Evolutionary conservation across 2,797 vertebrate genomes (phyloP).

Genomic region (Sylvilagus floridanus): DNA sequence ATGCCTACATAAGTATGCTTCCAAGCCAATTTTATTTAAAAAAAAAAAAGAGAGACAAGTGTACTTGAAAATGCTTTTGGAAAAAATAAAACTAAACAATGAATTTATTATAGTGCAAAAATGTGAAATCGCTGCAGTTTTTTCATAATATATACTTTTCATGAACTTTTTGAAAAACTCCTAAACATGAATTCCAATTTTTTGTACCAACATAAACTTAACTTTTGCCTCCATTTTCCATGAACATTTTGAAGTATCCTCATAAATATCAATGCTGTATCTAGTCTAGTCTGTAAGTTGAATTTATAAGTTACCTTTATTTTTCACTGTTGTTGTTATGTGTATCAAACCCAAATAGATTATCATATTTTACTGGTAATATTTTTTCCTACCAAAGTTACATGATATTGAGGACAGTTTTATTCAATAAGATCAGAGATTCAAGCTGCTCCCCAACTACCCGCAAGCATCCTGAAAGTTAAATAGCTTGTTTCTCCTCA

Average conservation of each 20-base stretch:
- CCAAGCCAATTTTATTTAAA: background rate
- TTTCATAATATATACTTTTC: too few species aligned
- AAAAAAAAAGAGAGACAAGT: background rate
- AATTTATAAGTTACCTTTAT: background rate
- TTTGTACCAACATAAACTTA: too few species aligned
- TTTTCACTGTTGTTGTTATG: background rate
- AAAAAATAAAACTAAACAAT: too few species aligned
- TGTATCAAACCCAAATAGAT: background rate
- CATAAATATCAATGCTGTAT: background rate
- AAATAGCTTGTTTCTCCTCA: constrained; percentile 88
- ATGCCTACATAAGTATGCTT: background rate
- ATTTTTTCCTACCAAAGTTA: constrained; percentile 47
- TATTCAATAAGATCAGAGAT: constrained; percentile 58
- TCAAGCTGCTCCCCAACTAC: constrained; percentile 73
- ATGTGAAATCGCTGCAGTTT: too few species aligned
- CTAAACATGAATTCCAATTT: too few species aligned
- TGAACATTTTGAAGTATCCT: too few species aligned
- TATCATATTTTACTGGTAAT: background rate
- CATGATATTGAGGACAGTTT: constrained; percentile 55
- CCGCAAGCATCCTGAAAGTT: constrained; percentile 86
- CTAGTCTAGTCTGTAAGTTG: background rate
- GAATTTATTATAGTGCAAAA: too few species aligned
- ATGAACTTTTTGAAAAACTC: too few species aligned
- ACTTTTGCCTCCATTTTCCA: too few species aligned
- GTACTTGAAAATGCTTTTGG: too few species aligned